Conservation (phyloP, 2,797 vertebrate species). For the Calcarius lapponicus region DNA sequence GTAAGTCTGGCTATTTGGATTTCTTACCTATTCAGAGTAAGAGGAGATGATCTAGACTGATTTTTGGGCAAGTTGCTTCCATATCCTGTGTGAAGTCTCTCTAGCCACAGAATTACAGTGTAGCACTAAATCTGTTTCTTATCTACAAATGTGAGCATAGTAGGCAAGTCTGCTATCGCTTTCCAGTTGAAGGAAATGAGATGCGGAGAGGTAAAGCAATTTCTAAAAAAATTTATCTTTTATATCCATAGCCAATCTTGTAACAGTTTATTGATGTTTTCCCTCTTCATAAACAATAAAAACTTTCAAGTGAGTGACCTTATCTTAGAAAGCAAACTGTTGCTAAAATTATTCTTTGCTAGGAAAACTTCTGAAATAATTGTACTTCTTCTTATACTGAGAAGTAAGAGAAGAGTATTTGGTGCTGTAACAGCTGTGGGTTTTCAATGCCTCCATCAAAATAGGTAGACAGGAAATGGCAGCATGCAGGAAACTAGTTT, state of each 20-base stretch:
- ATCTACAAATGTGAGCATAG: background rate
- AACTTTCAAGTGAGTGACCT: constrained; percentile 5
- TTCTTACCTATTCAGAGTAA: background rate
- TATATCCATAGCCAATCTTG: background rate
- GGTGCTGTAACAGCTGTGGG: background rate
- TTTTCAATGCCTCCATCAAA: background rate
- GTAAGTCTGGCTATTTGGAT: background rate
- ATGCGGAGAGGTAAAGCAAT: background rate
- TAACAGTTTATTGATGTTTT: constrained; percentile 22
- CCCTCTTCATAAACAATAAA: constrained; percentile 12
- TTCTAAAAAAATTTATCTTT: background rate
- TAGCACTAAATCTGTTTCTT: constrained; percentile 19
- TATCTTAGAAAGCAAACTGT: constrained; percentile 34
- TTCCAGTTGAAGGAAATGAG: constrained; percentile 18
- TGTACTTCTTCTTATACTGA: background rate
- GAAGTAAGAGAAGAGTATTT: constrained; percentile 2
- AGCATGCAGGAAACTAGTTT: background rate
- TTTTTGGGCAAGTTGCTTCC: background rate
- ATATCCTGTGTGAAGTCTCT: background rate
- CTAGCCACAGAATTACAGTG: background rate
- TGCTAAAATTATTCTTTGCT: constrained; percentile 14
- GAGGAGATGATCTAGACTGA: background rate
- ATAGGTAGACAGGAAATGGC: constrained; percentile 13
- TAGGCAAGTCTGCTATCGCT: background rate
- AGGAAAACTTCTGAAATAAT: constrained; percentile 18